phyloP scores from a whole-genome alignment of 2,113 vertebrate genomes.

The Centropus bengalensis region DNA sequence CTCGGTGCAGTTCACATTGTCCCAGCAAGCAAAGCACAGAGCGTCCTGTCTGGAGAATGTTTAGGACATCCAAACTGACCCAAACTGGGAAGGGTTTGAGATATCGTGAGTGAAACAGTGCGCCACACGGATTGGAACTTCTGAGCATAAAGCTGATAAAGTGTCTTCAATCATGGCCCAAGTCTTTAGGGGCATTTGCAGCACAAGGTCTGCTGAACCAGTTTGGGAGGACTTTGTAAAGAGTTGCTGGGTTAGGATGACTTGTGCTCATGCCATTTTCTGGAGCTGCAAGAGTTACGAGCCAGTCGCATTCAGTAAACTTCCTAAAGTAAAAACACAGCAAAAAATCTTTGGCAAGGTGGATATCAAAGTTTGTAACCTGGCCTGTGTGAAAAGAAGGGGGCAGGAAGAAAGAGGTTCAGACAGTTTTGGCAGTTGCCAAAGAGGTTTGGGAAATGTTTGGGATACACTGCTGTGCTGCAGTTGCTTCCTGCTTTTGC shows the following conservation, averaged over 20 bases:
- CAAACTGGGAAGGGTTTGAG: too few species aligned
- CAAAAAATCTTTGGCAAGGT: background rate
- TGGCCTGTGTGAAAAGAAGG: background rate
- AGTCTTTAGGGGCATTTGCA: background rate
- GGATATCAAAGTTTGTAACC: background rate
- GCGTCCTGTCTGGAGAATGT: too few species aligned
- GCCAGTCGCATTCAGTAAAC: accelerated
- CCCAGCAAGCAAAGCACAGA: too few species aligned
- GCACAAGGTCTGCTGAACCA: background rate
- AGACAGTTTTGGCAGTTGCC: background rate
- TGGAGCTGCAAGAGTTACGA: background rate
- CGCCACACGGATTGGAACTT: too few species aligned
- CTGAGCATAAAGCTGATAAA: background rate
- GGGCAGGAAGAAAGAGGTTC: background rate
- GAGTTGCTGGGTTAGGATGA: background rate
- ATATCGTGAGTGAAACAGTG: too few species aligned
- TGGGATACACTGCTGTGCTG: background rate
- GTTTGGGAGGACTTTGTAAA: background rate
- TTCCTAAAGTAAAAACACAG: background rate
- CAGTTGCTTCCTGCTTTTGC: background rate
- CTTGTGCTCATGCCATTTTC: background rate
- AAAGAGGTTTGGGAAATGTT: background rate
- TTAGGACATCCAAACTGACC: too few species aligned
- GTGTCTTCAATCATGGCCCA: background rate
- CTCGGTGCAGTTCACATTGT: too few species aligned